Percentiles rank a stretch among this genome's conserved stretches.
These are phyloP conservation scores for Patella caerulea DNA, from an alignment of 2,888 invertebrate genomes.

Conservation along the genomic window DNA sequence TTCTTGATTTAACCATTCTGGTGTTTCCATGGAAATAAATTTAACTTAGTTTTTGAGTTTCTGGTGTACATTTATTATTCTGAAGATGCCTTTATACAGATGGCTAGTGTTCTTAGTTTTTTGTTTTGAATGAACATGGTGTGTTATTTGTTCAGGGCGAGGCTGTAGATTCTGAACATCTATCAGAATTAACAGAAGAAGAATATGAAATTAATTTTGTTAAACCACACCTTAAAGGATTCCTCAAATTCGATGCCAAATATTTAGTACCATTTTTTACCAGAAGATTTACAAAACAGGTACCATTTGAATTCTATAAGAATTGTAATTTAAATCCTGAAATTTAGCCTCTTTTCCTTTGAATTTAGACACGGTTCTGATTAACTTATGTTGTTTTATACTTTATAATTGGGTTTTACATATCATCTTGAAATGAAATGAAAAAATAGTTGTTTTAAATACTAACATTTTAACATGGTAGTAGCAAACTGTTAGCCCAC, in stretches of 20 bases:
- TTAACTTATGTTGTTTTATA: background rate
- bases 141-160: constrained; percentile 60
- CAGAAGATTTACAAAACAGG: constrained; percentile 93
- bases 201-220: constrained; percentile 86
- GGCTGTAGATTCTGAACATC: constrained; percentile 68
- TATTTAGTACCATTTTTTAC: constrained; percentile 98
- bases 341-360: background rate
- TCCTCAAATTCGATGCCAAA: constrained; percentile 91
- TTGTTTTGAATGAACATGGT: background rate
- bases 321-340: background rate
- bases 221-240: constrained; percentile 80
- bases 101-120: too few relatives aligned
- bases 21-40: background rate
- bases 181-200: constrained; percentile 77
- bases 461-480: too few relatives aligned
- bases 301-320: constrained; percentile 64
- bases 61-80: background rate
- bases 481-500: too few relatives aligned
- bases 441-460: too few relatives aligned
- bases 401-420: background rate
- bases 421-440: background rate
- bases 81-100: background rate
- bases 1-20: background rate
- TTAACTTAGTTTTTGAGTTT: background rate
- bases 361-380: background rate